A percentile compares a stretch with the other conserved stretches of the same genome.
These are phyloP conservation scores for Camponotus vicinus DNA, from an alignment of 1,140 invertebrate genomes.

Conservation along the genomic window DNA sequence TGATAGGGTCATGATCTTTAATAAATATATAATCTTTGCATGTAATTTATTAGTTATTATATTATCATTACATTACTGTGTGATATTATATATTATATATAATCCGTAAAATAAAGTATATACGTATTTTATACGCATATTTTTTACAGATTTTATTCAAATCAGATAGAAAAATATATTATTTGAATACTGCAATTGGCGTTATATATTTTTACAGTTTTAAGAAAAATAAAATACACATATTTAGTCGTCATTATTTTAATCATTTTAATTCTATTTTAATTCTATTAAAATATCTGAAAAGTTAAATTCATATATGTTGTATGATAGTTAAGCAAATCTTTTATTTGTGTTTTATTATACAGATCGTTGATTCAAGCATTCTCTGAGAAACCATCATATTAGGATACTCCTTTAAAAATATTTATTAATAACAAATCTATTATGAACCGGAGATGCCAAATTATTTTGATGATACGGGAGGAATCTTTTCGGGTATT, in stretches of 20 bases:
- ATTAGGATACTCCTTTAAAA: constrained; percentile 25
- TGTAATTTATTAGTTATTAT: constrained; percentile 2
- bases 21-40: neutral
- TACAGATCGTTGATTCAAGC: neutral
- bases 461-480: constrained; percentile 62
- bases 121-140: too few species aligned
- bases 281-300: neutral
- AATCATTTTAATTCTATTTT: constrained; percentile 2
- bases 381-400: neutral
- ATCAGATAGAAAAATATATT: neutral
- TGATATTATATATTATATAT: neutral
- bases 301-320: neutral
- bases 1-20: constrained; percentile 10
- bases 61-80: neutral
- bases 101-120: neutral
- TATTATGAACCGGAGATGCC: constrained; percentile 50
- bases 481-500: constrained; percentile 55
- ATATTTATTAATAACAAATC: constrained; percentile 50
- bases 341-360: constrained; percentile 8
- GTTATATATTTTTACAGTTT: neutral
- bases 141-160: neutral
- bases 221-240: neutral
- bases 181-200: neutral
- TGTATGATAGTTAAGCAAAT: neutral
- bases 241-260: neutral